These are phyloP conservation scores for Vesta saturnalis DNA, from an alignment of 2,888 invertebrate species.

Conservation along the genomic window DNA sequence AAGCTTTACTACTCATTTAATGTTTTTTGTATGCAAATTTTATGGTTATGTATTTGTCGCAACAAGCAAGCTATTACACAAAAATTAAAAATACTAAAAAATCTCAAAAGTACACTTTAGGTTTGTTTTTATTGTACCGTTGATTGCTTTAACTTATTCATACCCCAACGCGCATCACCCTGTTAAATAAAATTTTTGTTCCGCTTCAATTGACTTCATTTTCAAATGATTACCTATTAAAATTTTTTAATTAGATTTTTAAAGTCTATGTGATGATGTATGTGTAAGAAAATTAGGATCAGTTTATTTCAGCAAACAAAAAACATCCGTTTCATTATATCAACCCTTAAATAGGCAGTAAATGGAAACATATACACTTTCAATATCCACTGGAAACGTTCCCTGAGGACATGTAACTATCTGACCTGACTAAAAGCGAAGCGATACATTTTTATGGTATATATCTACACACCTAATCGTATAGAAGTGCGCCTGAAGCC, in stretches of 20 bases:
- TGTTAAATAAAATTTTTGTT: not conserved
- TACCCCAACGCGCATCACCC: not conserved
- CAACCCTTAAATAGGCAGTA: slow-evolving; percentile 23
- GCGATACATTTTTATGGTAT: slow-evolving; percentile 38
- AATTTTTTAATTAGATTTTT: not conserved
- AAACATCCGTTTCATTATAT: slow-evolving; percentile 5
- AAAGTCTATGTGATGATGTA: not conserved
- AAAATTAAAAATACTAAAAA: slow-evolving; percentile 8
- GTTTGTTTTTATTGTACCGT: not conserved
- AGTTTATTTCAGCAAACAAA: not conserved
- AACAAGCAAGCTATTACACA: not conserved
- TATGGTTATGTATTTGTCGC: not conserved
- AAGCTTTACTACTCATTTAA: too few species aligned
- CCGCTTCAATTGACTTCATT: not conserved
- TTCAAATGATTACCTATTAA: not conserved
- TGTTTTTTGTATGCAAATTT: not conserved
- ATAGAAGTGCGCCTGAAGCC: slow-evolving; percentile 36
- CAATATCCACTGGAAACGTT: slow-evolving; percentile 35
- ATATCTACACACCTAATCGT: slow-evolving; percentile 39
- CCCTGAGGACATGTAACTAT: slow-evolving; percentile 37
- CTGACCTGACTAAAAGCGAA: slow-evolving; percentile 38
- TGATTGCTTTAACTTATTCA: slow-evolving; percentile 12
- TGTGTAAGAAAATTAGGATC: not conserved
- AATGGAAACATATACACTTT: slow-evolving; percentile 35
- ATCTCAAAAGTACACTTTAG: slow-evolving; percentile 14